Evolutionary conservation across 2,113 vertebrate species (phyloP), one percentile per base, ranked within the genome.

Genomic region (Spea multiplicata): DNA sequence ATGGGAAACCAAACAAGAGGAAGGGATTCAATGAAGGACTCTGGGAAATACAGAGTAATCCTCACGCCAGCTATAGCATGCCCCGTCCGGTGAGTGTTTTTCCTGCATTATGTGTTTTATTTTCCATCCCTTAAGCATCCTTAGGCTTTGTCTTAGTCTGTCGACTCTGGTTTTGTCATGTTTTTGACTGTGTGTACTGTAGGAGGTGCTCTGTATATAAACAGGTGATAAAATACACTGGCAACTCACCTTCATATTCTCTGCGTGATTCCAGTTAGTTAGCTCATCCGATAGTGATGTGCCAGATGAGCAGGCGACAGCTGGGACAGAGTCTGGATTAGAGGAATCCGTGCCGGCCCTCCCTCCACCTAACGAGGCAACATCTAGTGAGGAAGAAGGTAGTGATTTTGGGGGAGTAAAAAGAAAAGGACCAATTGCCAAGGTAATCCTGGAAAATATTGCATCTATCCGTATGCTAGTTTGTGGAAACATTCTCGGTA

Each of bases 1-100:
- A 97, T 5, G 96, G 97, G 47, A 99, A 98, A 74, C 95, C 96
- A 73, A 99, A 99, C 91, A 99, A 99, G 90, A 93, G 97, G 82
- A 99, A 99, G 93, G 97, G 97, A 70, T 99, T 99, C 89, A 99
- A 99, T 79, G 96, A 99, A 84, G 97, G 97, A 67, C 90, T 99
- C 85, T 99, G 97, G 96, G 97, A 99, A 86, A 99, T 99, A 83
- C 95, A 99, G 89, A 98, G 97, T 90, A 97, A 97, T 83, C 97
- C 97, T n/a, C 95, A 99, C 8, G 96, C 96, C 81, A 98, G 96
- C 84, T 99, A 98, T 90, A 98, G 90, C 3, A 17, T 80, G 12
- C 93, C 94, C 0, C 95, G 96, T 84, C 89, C 90, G 74, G 97
- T 99, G 90, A 95, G 96, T 93, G 65, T 49, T 3, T 17, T 16